A percentile compares a stretch with the other conserved stretches of the same genome.
Evolutionary conservation across 2,888 invertebrate species (phyloP).

Genomic region (Pterobdella sp.): DNA sequence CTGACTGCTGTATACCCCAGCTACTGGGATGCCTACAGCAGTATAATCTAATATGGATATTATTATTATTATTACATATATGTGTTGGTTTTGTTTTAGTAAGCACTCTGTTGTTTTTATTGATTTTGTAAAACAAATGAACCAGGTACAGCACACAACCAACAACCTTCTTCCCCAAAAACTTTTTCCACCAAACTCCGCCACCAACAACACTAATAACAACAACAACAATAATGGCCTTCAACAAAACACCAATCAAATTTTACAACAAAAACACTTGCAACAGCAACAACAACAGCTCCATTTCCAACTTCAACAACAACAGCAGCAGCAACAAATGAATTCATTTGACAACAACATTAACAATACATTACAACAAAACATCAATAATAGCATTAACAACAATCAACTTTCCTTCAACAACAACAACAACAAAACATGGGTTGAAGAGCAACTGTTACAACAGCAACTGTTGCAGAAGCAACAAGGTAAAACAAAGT

Average conservation of each 20-base stretch:
- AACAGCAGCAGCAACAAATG: slow-evolving; percentile 29
- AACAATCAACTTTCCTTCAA: not conserved
- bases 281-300: slow-evolving; percentile 23
- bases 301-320: slow-evolving; percentile 25
- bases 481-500: not conserved
- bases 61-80: not conserved
- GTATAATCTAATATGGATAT: no score
- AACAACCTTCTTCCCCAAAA: slow-evolving; percentile 18
- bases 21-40: no score
- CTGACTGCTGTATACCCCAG: no score
- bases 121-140: no score
- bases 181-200: not conserved
- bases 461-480: slow-evolving; percentile 17
- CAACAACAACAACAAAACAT: slow-evolving; percentile 13
- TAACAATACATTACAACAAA: not conserved
- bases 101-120: no score
- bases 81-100: no score
- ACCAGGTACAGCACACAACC: slow-evolving; percentile 9
- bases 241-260: slow-evolving; percentile 48
- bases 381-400: not conserved
- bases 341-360: not conserved
- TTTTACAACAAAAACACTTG: slow-evolving; percentile 21
- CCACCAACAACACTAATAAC: slow-evolving; percentile 7
- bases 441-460: slow-evolving; percentile 9
- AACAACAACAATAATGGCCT: slow-evolving; percentile 20